Evolutionary conservation across 2,888 invertebrate genomes (phyloP), one percentile per base, ranked within the genome.

Genomic region (Aphodius sticticus): DNA sequence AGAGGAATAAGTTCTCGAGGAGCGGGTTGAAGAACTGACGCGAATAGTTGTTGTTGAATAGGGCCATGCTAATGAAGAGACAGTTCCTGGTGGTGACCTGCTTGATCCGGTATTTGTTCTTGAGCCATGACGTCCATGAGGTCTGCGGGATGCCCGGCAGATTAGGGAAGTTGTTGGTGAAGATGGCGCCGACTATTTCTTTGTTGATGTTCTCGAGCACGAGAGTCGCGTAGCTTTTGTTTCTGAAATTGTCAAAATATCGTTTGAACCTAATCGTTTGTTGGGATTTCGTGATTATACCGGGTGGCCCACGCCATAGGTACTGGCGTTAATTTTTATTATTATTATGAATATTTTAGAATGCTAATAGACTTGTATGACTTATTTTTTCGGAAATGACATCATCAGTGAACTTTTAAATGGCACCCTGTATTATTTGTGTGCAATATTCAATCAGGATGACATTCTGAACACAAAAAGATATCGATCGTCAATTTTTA

Each of bases 121-220:
- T 88, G n/a, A 93, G 85, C 90, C 92, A 94, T n/a, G 88, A 86
- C 70, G 90, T 89, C 93, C 93, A 94, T 36, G 91, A 91, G 77
- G 87, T 87, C 6, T 91, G 88, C 36, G 91, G 90, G 7, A 94
- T 86, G 0, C 92, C 88, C 0, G 92, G 92, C 53, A 93, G 86
- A 82, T 92, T 88, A 0, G 94, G 94, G 85, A 90, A 91, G 83
- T 88, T 88, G 81, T 89, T 86, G 0, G 91, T 84, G 76, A 87
- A 87, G 9, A 91, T 82, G 35, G 84, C 86, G 0, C 88, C 88
- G 6, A 90, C 84, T 4, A 89, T 79, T 69, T 86, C 83, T 2
- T 82, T 81, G 1, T 81, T 79, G 12, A 82, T 82, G 81, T 88
- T 82, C 81, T 84, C 83, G 38, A 91, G 89, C 78, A 89, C 88